These are phyloP conservation scores for Phoenicopterus ruber DNA, from an alignment of 2,113 vertebrate species.

Conservation along the genomic window DNA sequence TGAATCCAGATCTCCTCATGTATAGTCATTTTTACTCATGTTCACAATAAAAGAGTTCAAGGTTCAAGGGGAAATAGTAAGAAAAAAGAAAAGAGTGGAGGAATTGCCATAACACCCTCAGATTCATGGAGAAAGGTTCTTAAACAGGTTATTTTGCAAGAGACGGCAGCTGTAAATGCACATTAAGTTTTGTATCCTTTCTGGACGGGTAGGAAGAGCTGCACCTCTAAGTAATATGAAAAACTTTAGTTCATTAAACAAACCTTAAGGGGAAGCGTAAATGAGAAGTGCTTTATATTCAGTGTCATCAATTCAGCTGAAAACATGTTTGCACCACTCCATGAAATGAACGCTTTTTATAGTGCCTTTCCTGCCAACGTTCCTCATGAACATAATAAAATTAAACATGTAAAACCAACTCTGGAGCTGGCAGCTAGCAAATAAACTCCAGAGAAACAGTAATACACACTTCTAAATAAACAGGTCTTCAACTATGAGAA, in stretches of 20 bases:
- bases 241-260: slow-evolving; percentile 57
- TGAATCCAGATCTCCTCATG: not conserved
- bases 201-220: not conserved
- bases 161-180: not conserved
- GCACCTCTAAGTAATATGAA: slow-evolving; percentile 37
- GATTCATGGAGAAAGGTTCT: not conserved
- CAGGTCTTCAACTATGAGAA: not conserved
- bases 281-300: slow-evolving; percentile 63
- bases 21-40: not conserved
- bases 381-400: slow-evolving; percentile 47
- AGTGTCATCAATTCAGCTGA: slow-evolving; percentile 65
- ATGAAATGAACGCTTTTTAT: slow-evolving; percentile 49
- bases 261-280: slow-evolving; percentile 56
- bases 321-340: slow-evolving; percentile 63
- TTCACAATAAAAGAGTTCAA: not conserved
- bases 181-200: not conserved
- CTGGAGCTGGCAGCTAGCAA: slow-evolving; percentile 2
- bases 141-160: not conserved
- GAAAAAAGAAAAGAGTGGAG: not conserved
- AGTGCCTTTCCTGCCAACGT: slow-evolving; percentile 44
- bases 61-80: not conserved
- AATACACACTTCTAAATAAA: not conserved
- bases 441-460: not conserved
- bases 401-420: slow-evolving; percentile 48
- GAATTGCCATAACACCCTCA: not conserved